Evolutionary conservation across 1,140 invertebrate species (phyloP), one percentile per base, ranked within the genome.

Genomic region (Solen grandis): DNA sequence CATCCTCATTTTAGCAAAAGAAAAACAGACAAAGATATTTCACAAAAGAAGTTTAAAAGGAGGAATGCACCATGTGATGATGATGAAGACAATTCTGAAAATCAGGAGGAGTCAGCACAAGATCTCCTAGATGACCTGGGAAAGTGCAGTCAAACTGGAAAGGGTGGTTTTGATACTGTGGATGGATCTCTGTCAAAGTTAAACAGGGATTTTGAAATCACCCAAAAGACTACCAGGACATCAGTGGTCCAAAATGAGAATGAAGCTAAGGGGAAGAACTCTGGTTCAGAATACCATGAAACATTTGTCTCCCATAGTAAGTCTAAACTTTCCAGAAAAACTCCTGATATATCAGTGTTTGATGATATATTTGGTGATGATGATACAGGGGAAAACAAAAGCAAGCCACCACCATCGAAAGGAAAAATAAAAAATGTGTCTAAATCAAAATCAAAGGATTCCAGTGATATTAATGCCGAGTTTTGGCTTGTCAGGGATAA

Each of bases 311-410:
- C 8, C 41, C 8, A 19, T 19, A 46, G 41, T 46, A n/a, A n/a
- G n/a, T n/a, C n/a, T n/a, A n/a, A n/a, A n/a, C n/a, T n/a, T n/a
- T n/a, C n/a, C n/a, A n/a, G 8, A 46, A 46, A 46, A 38, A 25
- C 25, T 33, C 1, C 63, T 41, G 55, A 54, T 1, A 55, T 52
- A 29, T 69, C 63, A 14, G 27, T 78, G 25, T 46, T 78, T n/a
- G 75, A 78, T 60, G 75, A 78, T 46, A 16, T 78, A 31, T 78
- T 78, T 60, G n/a, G 16, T 36, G 52, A 36, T 54, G n/a, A 16
- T 33, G 50, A 66, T 1, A 31, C 25, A 19, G 29, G 3, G 27
- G 57, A 22, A 36, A 16, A 16, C 10, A 35, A 16, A 33, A 69
- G 33, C 29, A 73, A 73, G 25, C 70, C 57, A n/a, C 46, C 75